These are phyloP conservation scores for Muntiacus muntjak DNA, from an alignment of 2,113 vertebrate genomes.

Conservation along the genomic window DNA sequence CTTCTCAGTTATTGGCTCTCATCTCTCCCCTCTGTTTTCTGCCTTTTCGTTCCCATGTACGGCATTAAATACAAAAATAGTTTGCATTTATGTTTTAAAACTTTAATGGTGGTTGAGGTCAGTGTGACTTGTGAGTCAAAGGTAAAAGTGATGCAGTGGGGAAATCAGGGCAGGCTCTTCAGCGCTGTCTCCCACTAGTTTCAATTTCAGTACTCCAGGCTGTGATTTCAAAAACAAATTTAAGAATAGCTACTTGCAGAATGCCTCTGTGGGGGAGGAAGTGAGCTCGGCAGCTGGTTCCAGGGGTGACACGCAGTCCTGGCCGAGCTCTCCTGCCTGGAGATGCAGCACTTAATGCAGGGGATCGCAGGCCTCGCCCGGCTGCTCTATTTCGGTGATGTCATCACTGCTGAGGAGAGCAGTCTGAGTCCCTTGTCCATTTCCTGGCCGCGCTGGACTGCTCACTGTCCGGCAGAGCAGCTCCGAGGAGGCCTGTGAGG, in stretches of 20 bases:
- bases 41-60: background rate
- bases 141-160: background rate
- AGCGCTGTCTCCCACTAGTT: background rate
- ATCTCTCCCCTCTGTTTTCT: background rate
- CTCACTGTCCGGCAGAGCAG: background rate
- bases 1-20: background rate
- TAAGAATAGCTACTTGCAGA: conserved; percentile 60
- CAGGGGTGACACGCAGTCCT: background rate
- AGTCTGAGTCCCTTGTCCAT: conserved; percentile 28
- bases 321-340: background rate
- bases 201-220: conserved; percentile 35
- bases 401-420: conserved; percentile 65
- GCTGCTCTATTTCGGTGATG: conserved; percentile 65
- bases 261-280: conserved; percentile 22
- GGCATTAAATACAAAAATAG: background rate
- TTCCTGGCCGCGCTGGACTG: background rate
- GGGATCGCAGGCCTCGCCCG: conserved; percentile 4
- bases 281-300: conserved; percentile 19
- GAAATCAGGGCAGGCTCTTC: background rate
- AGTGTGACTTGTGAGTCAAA: background rate
- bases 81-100: conserved; percentile 17
- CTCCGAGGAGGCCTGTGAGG: background rate
- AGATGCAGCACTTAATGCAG: background rate
- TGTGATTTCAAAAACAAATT: conserved; percentile 51
- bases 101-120: background rate